Evolutionary conservation across 2,113 vertebrate genomes (phyloP).

Genomic region (Acanthisitta chloris): DNA sequence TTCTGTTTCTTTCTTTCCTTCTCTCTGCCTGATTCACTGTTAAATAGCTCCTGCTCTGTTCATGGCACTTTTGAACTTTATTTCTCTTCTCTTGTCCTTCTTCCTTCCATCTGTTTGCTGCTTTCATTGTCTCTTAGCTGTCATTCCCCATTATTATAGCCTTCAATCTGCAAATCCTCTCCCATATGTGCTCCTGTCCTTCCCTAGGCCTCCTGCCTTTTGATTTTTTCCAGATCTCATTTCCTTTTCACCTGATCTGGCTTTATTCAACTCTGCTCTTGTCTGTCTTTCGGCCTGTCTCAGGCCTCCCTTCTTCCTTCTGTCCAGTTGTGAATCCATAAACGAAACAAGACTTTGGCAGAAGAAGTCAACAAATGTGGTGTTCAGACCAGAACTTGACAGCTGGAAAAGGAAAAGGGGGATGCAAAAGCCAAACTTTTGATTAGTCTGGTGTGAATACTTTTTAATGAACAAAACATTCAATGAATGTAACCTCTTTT

Average conservation of each 20-base stretch:
- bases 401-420: conserved; percentile 17
- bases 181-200: conserved; percentile 21
- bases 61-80: conserved; percentile 34
- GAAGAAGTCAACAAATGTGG: conserved; percentile 54
- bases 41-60: conserved; percentile 1
- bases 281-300: conserved; percentile 31
- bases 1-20: neutral
- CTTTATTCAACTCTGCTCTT: conserved; percentile 26
- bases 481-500: neutral
- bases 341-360: conserved; percentile 58
- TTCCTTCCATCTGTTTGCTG: conserved; percentile 28
- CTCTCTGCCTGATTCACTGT: neutral
- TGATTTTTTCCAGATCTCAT: conserved; percentile 16
- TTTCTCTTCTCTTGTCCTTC: conserved; percentile 19
- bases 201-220: conserved; percentile 23
- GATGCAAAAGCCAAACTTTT: conserved; percentile 36
- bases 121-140: conserved; percentile 47
- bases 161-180: conserved; percentile 44
- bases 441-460: conserved; percentile 28
- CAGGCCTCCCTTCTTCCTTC: conserved; percentile 29
- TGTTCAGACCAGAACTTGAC: conserved; percentile 32
- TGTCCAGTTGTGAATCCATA: conserved; percentile 57
- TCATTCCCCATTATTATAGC: conserved; percentile 15
- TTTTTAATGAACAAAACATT: conserved; percentile 40
- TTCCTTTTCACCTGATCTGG: conserved; percentile 46